Conservation (phyloP, 30 jellyfish, hydroid and myxozoan species). For the Sanderia malayensis region DNA sequence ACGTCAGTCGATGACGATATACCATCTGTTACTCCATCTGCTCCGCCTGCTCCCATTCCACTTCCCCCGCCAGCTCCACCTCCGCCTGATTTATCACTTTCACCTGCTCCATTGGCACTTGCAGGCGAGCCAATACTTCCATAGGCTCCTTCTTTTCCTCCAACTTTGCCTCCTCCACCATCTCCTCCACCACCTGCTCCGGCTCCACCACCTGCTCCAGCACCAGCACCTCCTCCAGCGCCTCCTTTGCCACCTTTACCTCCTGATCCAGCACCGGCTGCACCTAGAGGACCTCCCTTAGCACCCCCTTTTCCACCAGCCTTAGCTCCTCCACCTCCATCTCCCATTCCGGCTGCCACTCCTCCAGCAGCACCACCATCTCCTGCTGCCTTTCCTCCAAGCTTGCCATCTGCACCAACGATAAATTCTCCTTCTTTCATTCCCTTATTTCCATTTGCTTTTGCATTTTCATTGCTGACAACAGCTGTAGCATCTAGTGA, state of each 20-base stretch:
- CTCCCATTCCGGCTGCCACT: slow-evolving; percentile 12
- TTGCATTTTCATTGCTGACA: slow-evolving; percentile 35
- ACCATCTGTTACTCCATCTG: slow-evolving; percentile 66
- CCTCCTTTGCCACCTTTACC: slow-evolving; percentile 27
- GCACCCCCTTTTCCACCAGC: slow-evolving; percentile 6
- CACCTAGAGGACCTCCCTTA: slow-evolving; percentile 38
- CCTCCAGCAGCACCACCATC: slow-evolving; percentile 22
- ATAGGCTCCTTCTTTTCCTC: slow-evolving; percentile 52
- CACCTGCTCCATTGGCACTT: slow-evolving; percentile 42
- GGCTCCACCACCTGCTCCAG: slow-evolving; percentile 28
- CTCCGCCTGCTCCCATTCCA: slow-evolving; percentile 74
- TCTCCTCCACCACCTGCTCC: slow-evolving; percentile 63
- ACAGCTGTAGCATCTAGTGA: slow-evolving; percentile 54
- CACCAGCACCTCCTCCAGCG: slow-evolving; percentile 28
- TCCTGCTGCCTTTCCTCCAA: slow-evolving; percentile 50
- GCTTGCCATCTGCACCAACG: slow-evolving; percentile 58
- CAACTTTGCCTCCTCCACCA: slow-evolving; percentile 48
- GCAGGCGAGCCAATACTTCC: slow-evolving; percentile 72
- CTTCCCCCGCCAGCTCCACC: slow-evolving; percentile 66
- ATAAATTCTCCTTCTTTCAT: slow-evolving; percentile 27
- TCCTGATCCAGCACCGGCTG: slow-evolving; percentile 57
- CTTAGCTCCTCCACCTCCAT: not conserved
- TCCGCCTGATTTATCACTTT: slow-evolving; percentile 26
- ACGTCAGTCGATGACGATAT: slow-evolving; percentile 64
- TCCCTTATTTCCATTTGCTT: slow-evolving; percentile 18